phyloP scores from a whole-genome alignment of 2,888 invertebrate genomes.

The Drosophila paramelanica region DNA sequence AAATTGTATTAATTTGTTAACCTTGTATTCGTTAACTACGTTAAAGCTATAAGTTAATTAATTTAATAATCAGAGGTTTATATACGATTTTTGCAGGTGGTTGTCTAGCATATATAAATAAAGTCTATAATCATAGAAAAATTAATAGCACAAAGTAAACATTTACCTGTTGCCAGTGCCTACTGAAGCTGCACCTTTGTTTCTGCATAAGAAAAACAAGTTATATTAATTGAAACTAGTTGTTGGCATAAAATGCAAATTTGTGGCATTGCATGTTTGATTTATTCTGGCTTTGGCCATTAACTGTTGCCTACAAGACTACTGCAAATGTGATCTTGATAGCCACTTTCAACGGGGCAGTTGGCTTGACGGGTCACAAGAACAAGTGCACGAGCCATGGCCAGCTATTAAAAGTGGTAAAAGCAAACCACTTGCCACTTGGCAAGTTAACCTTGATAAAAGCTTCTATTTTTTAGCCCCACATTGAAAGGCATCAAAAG shows the following conservation, averaged over 20 bases:
- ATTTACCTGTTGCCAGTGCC: not conserved
- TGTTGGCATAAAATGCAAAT: slow-evolving; percentile 28
- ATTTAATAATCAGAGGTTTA: no score
- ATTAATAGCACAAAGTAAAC: not conserved
- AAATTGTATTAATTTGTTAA: not conserved
- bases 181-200: slow-evolving; percentile 7
- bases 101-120: not conserved
- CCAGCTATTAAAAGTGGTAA: slow-evolving; percentile 52
- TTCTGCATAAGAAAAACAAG: slow-evolving; percentile 15
- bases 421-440: slow-evolving; percentile 62
- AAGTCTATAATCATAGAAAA: not conserved
- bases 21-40: not conserved
- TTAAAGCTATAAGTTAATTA: no score
- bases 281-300: slow-evolving; percentile 28
- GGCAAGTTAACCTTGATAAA: slow-evolving; percentile 75
- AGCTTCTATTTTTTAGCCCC: slow-evolving; percentile 39
- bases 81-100: no score
- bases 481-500: slow-evolving; percentile 34
- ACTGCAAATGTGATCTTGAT: slow-evolving; percentile 28
- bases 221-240: slow-evolving; percentile 8
- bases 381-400: slow-evolving; percentile 59
- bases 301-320: slow-evolving; percentile 12
- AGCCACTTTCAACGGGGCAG: slow-evolving; percentile 12
- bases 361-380: slow-evolving; percentile 38
- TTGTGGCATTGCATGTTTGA: slow-evolving; percentile 21